Evolutionary conservation across 2,888 invertebrate species (phyloP), one percentile per base, ranked within the genome.

Genomic region (Neelides folsomi): DNA sequence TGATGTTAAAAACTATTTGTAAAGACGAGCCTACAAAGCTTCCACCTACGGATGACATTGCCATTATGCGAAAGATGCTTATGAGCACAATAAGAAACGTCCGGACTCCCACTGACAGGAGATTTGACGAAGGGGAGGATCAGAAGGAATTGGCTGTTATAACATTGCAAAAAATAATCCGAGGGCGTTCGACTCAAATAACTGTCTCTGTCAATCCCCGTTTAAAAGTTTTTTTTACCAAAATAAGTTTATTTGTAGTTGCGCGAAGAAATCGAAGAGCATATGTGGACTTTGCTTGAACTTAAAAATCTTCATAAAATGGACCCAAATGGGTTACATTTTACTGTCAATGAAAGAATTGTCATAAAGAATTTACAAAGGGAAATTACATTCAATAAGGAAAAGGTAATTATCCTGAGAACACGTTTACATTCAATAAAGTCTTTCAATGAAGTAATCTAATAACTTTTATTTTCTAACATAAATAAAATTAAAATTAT

Each of bases 111-210:
- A 27, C 27, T 27, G 27, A 27, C 27, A 27, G 7, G 27, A 27
- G 27, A 27, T 27, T 27, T 27, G 27, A 27, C 27, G 27, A 27
- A 27, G 54, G 48, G 12, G 58, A 60, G 12, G 55, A 58, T 27
- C 47, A 48, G 27, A 59, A 57, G 7, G 56, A 56, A 49, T 58
- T 50, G 39, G 53, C 55, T 16, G 47, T 55, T 27, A 70, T 81
- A 38, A 69, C 77, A 58, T 66, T 85, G 50, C 83, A 85, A 67
- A 79, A 77, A 66, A 70, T 82, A 27, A 71, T 86, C 1, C 71
- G 80, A 56, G 86, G 85, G 1, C 71, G 85, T 16, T 82, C 83
- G 6, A 76, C 81, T 13, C 85, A 86, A 70, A 78, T 27, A 27
- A 27, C 27, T 27, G 27, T 27, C 15, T 27, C 18, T 20, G 39